phyloP scores from a whole-genome alignment of 2,888 invertebrate species.

The Amphiduros pacificus region DNA sequence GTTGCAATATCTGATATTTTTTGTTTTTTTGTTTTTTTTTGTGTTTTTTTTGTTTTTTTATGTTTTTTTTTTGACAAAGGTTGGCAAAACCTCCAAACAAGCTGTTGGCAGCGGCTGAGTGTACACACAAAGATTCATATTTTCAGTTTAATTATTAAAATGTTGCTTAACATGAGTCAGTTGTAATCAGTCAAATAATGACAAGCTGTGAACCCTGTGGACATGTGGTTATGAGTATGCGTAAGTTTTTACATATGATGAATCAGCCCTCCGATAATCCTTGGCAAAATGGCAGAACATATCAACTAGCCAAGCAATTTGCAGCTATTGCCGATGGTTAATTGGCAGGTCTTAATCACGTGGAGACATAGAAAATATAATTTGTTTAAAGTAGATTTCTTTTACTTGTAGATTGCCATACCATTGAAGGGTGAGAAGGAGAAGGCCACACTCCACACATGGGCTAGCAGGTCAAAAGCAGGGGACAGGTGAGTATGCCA shows the following conservation, averaged over 20 bases:
- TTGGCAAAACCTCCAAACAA: not conserved
- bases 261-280: too few relatives aligned
- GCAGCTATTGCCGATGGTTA: too few relatives aligned
- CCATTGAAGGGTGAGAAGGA: constrained; percentile 32
- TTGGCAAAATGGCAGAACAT: not conserved
- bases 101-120: too few relatives aligned
- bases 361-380: not conserved
- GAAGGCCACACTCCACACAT: constrained; percentile 30
- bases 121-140: too few relatives aligned
- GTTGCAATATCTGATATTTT: not conserved
- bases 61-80: too few relatives aligned
- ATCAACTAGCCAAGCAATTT: not conserved
- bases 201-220: too few relatives aligned
- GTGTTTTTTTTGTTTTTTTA: not conserved
- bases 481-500: not conserved
- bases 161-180: too few relatives aligned
- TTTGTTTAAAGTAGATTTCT: constrained; percentile 1
- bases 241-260: too few relatives aligned
- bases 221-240: too few relatives aligned
- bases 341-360: not conserved
- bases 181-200: too few relatives aligned
- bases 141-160: too few relatives aligned
- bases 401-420: constrained; percentile 26
- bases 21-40: not conserved
- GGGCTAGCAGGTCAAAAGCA: constrained; percentile 26